Base-by-base conservation (phyloP, 2,113 vertebrate species). In the Accipiter virgatus region DNA sequence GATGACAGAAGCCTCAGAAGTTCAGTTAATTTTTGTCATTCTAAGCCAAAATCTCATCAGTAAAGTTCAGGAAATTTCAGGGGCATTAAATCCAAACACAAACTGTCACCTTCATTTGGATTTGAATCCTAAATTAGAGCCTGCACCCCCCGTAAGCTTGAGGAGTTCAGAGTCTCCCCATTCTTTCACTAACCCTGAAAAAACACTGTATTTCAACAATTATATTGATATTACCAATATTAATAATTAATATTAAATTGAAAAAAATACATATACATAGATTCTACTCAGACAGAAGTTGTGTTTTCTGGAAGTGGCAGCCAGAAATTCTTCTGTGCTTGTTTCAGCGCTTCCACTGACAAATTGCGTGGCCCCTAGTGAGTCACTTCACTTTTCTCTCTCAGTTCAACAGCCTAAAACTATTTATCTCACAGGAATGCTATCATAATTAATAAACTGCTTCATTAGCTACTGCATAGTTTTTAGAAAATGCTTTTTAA, bases 1-100 rank as follows among this genome's bases (percentile, higher is more conserved):
- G 59, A 93, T 94, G 96, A 97, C 91, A 93, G 93, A 97, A 97
- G 94, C 94, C 93, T 95, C 94, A 94, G 58, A 94, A 97, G 94
- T 96, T 95, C 95, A 81, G 89, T 95, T 94, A 94, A 70, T 93
- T 96, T 95, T 73, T 94, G 91, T 94, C 91, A 95, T 73, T 95
- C 31, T 71, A 79, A 91, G 90, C 85, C 91, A 93, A 95, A 97
- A 95, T 81, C 81, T 94, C 95, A 77, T 40, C 81, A 93, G 67
- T 80, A 62, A 85, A 95, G 78, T 93, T 94, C 84, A 83, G 50
- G 55, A 82, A 89, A 93, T 94, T 97, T 97, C 87, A 94, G n/a
- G 74, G 81, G 14, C 50, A 80, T 87, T 95, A 89, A 94, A 95
- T 82, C 18, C 73, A 80, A 94, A 93, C 61, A 80, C 32, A 90